Percentiles rank a stretch among this genome's conserved stretches.
Evolutionary conservation across 2,888 invertebrate species (phyloP).

Genomic region (Coleophora flavipennella): DNA sequence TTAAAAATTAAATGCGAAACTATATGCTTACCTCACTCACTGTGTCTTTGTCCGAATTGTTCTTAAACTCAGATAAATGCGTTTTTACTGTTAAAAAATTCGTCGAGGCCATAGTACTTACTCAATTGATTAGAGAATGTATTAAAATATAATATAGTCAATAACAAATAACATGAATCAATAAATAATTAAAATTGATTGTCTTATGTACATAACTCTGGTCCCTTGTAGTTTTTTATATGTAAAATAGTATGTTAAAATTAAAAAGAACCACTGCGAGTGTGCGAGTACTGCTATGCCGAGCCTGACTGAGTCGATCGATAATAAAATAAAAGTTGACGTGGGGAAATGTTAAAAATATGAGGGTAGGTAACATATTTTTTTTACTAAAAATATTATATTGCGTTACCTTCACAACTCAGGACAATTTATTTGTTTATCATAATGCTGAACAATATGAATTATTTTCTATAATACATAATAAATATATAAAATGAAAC

Average conservation of each 20-base stretch:
- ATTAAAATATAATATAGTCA: conserved; percentile 27
- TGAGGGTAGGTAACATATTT: conserved; percentile 29
- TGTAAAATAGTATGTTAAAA: conserved; percentile 19
- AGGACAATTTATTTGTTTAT: too few species aligned
- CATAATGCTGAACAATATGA: too few species aligned
- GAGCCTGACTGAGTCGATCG: conserved; percentile 28
- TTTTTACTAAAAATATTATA: background rate
- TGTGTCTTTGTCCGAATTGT: conserved; percentile 60
- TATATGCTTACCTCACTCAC: conserved; percentile 61
- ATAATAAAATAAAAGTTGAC: conserved; percentile 4
- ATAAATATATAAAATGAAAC: too few species aligned
- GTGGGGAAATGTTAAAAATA: conserved; percentile 1
- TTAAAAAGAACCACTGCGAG: conserved; percentile 34
- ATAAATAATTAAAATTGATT: conserved; percentile 29
- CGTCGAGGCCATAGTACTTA: conserved; percentile 36
- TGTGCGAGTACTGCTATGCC: conserved; percentile 27
- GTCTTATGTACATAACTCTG: conserved; percentile 2
- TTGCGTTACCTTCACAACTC: background rate
- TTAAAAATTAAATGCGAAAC: too few species aligned
- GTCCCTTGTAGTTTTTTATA: background rate
- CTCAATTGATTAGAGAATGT: conserved; percentile 11
- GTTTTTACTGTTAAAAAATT: conserved; percentile 61
- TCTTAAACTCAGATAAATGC: conserved; percentile 62
- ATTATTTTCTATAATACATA: too few species aligned
- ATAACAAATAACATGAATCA: conserved; percentile 24